These are phyloP conservation scores for Cordilura impudica DNA, from an alignment of 2,888 invertebrate species.

Conservation along the genomic window DNA sequence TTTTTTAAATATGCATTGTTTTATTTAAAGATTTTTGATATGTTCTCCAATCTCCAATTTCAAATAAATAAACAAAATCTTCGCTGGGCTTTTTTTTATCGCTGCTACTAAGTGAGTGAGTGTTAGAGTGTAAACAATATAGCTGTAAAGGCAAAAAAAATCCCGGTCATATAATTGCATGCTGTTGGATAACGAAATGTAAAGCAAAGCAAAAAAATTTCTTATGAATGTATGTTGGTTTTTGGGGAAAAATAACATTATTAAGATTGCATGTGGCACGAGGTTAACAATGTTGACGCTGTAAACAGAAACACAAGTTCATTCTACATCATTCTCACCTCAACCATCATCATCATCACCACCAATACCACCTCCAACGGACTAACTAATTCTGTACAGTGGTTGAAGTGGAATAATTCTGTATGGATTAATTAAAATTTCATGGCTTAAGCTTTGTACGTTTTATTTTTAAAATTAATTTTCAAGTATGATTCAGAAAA, in stretches of 20 bases:
- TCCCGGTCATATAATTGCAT: slow-evolving; percentile 26
- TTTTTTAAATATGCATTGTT: too few species aligned
- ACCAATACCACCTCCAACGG: not conserved
- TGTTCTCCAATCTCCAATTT: too few species aligned
- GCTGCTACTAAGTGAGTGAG: not conserved
- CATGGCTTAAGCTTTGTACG: too few species aligned
- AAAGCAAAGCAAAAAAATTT: slow-evolving; percentile 5
- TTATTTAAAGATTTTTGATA: too few species aligned
- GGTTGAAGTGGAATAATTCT: too few species aligned
- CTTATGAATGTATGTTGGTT: not conserved
- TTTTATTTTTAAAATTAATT: too few species aligned
- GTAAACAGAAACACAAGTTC: slow-evolving; percentile 37
- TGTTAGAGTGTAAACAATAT: slow-evolving; percentile 25
- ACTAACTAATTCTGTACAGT: not conserved
- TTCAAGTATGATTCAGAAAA: too few species aligned
- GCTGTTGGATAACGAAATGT: slow-evolving; percentile 12
- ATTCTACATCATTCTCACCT: slow-evolving; percentile 15
- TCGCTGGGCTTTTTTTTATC: not conserved
- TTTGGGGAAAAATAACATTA: slow-evolving; percentile 12
- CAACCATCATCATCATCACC: not conserved
- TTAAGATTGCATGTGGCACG: slow-evolving; percentile 54
- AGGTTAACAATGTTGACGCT: slow-evolving; percentile 51
- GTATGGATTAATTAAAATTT: too few species aligned
- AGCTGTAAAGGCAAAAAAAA: not conserved
- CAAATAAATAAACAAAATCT: too few species aligned